Conservation (phyloP, 1,140 invertebrate species). For the Formica exsecta region DNA sequence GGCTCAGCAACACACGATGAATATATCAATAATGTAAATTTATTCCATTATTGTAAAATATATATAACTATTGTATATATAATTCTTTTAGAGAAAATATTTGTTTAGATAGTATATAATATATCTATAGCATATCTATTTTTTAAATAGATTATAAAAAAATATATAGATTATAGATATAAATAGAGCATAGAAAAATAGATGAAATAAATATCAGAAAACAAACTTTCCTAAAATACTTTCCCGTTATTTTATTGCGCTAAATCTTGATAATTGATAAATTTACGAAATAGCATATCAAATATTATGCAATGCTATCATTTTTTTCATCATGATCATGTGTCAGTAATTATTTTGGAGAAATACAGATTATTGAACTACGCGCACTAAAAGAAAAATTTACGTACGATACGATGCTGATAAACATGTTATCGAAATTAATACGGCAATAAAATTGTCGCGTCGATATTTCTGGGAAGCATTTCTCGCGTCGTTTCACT, state of each 20-base stretch:
- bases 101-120: too few species aligned
- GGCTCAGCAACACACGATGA: too few species aligned
- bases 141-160: not conserved
- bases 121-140: too few species aligned
- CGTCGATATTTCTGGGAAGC: constrained; percentile 31
- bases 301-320: not conserved
- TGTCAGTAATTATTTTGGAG: not conserved
- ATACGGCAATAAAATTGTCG: not conserved
- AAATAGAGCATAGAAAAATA: not conserved
- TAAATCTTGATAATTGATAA: not conserved
- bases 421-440: not conserved
- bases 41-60: constrained; percentile 12
- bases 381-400: not conserved
- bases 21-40: not conserved
- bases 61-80: not conserved
- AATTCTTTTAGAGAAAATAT: not conserved
- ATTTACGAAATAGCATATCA: not conserved
- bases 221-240: not conserved
- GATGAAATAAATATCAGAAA: not conserved
- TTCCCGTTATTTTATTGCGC: not conserved
- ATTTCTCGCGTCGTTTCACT: constrained; percentile 41
- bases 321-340: not conserved
- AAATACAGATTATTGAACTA: not conserved
- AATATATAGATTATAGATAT: not conserved
- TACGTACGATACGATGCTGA: not conserved